phyloP scores from a whole-genome alignment of 2,797 vertebrate genomes.

The Leptoclinus maculatus region DNA sequence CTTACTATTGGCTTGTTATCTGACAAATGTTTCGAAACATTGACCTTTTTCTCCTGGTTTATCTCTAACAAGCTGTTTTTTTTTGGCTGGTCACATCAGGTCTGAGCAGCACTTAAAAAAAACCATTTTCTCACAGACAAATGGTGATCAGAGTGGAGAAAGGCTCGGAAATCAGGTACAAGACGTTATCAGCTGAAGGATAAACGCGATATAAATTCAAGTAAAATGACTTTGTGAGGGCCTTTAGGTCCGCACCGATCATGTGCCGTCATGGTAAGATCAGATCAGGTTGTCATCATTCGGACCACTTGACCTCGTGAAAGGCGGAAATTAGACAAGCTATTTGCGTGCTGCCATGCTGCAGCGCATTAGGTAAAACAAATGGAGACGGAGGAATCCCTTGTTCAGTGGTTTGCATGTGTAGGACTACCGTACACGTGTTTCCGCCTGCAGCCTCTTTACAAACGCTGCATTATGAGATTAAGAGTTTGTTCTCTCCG shows the following conservation, averaged over 20 bases:
- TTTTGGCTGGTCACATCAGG: background rate
- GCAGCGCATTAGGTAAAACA: constrained; percentile 46
- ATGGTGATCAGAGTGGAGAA: background rate
- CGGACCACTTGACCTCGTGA: constrained; percentile 28
- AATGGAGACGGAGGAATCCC: background rate
- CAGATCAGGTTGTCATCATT: constrained; percentile 2
- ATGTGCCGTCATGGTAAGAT: constrained; percentile 8
- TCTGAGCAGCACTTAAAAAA: background rate
- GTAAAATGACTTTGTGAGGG: background rate
- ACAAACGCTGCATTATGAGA: background rate
- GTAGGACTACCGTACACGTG: too few relatives aligned
- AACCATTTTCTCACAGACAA: constrained; percentile 5
- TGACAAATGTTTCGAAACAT: too few relatives aligned
- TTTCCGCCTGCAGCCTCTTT: constrained; percentile 5
- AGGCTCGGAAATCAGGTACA: background rate
- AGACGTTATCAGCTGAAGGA: background rate
- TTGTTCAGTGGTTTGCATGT: background rate
- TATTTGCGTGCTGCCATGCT: constrained; percentile 50
- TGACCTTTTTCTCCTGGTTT: constrained; percentile 4
- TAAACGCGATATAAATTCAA: background rate
- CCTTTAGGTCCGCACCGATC: background rate
- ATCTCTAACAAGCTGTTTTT: constrained; percentile 10
- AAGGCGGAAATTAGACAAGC: constrained; percentile 58
- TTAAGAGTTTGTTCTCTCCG: background rate
- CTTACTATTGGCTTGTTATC: too few relatives aligned